Evolutionary conservation across 2,797 vertebrate species (phyloP).

Genomic region (Anomalospiza imberbis): DNA sequence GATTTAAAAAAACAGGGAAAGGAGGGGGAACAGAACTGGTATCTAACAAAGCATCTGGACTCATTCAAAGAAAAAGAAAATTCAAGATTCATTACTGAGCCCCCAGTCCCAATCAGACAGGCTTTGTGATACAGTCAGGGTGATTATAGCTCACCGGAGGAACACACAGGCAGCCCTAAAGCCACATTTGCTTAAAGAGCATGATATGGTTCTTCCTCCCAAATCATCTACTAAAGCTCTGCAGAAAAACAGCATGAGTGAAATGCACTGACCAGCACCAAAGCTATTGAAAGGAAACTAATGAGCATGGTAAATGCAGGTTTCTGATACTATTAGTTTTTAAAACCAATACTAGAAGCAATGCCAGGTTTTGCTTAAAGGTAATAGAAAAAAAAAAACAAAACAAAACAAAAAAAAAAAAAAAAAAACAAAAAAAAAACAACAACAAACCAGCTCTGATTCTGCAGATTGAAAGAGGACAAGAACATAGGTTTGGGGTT

Average conservation of each 20-base stretch:
- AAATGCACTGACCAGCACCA: neutral
- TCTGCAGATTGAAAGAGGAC: neutral
- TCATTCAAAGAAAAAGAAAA: slow-evolving; percentile 55
- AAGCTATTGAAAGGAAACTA: neutral
- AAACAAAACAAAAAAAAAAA: too few relatives aligned
- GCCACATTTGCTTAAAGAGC: slow-evolving; percentile 49
- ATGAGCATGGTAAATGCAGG: neutral
- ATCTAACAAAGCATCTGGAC: slow-evolving; percentile 60
- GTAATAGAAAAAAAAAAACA: neutral
- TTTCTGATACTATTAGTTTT: neutral
- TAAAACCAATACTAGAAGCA: neutral
- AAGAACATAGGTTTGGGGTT: neutral
- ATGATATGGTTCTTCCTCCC: neutral
- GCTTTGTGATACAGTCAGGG: neutral
- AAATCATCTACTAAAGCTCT: neutral
- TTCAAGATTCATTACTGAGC: slow-evolving; percentile 45
- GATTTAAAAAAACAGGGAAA: neutral
- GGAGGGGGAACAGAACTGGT: slow-evolving; percentile 28
- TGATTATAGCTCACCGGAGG: neutral
- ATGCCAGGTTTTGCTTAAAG: neutral
- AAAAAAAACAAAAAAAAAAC: neutral
- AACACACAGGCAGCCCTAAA: neutral
- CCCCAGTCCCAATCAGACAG: neutral
- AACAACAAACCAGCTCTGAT: neutral
- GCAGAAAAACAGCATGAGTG: neutral